Evolutionary conservation across 1,140 invertebrate species (phyloP).

Genomic region (Calycopis cecrops): DNA sequence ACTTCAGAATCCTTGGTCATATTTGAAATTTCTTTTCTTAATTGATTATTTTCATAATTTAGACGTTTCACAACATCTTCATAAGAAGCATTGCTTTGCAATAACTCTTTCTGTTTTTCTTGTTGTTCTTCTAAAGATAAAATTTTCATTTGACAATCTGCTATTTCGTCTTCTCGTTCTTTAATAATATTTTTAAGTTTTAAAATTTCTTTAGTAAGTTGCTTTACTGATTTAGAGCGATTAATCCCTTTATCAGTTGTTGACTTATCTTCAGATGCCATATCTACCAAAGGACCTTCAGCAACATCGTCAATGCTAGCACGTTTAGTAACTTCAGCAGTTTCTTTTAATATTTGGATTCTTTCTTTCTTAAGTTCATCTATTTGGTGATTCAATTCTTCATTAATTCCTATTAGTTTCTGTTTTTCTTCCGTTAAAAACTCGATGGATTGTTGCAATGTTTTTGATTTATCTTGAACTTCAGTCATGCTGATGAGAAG

Average conservation of each 20-base stretch:
- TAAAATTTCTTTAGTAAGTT: constrained; percentile 71
- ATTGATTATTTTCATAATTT: constrained; percentile 48
- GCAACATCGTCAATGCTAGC: constrained; percentile 38
- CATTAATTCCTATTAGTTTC: constrained; percentile 59
- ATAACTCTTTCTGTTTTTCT: constrained; percentile 55
- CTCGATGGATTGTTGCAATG: constrained; percentile 72
- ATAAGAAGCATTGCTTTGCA: constrained; percentile 39
- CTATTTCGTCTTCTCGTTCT: constrained; percentile 73
- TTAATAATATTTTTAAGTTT: constrained; percentile 72
- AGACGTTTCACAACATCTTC: constrained; percentile 51
- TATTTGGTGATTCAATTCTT: constrained; percentile 58
- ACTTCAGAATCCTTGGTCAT: constrained; percentile 36
- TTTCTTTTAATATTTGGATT: constrained; percentile 64
- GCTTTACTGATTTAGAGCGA: constrained; percentile 63
- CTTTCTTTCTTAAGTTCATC: constrained; percentile 62
- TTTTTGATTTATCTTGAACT: constrained; percentile 74
- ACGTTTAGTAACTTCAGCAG: constrained; percentile 48
- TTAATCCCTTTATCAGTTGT: constrained; percentile 47
- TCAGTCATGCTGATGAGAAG: constrained; percentile 74
- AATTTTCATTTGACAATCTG: constrained; percentile 70
- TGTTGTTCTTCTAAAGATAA: constrained; percentile 66
- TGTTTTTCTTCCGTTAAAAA: constrained; percentile 77
- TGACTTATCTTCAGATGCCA: constrained; percentile 50
- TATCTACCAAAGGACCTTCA: constrained; percentile 38
- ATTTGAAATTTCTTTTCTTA: constrained; percentile 57